Percentiles rank a stretch among this genome's conserved stretches.
These are phyloP conservation scores for Patagioenas fasciata DNA, from an alignment of 2,113 vertebrate genomes.

Conservation along the genomic window DNA sequence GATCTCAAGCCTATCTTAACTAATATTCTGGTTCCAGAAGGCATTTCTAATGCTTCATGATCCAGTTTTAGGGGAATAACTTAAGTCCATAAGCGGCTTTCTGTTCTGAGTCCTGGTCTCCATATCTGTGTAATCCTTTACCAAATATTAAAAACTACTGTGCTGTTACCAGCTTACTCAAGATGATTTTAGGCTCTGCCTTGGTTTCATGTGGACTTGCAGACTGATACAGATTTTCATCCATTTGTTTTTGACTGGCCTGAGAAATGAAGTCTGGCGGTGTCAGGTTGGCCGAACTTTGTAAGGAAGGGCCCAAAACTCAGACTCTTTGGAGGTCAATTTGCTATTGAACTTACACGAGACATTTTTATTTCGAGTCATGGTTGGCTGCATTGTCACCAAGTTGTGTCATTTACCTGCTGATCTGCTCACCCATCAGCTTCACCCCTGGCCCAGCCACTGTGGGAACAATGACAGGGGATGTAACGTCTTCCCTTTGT, in stretches of 20 bases:
- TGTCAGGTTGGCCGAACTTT: background rate
- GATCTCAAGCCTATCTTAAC: background rate
- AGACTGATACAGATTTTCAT: background rate
- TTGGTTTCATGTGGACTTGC: background rate
- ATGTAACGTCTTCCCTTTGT: background rate
- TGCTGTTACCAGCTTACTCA: background rate
- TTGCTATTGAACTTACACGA: rapidly evolving
- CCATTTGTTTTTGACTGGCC: background rate
- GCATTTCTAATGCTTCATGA: background rate
- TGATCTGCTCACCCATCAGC: background rate
- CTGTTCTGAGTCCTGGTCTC: background rate
- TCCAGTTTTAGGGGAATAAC: background rate
- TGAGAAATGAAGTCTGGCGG: background rate
- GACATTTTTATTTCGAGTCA: background rate
- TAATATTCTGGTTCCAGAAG: background rate
- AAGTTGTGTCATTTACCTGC: background rate
- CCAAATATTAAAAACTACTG: background rate
- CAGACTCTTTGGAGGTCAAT: background rate
- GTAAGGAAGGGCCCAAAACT: background rate
- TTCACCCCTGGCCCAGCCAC: background rate
- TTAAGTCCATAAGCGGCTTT: background rate
- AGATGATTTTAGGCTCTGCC: background rate
- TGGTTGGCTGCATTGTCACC: background rate
- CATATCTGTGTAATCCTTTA: background rate
- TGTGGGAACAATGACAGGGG: background rate